Evolutionary conservation across 1,140 invertebrate species (phyloP).

Genomic region (Ctenoplectra terminalis): DNA sequence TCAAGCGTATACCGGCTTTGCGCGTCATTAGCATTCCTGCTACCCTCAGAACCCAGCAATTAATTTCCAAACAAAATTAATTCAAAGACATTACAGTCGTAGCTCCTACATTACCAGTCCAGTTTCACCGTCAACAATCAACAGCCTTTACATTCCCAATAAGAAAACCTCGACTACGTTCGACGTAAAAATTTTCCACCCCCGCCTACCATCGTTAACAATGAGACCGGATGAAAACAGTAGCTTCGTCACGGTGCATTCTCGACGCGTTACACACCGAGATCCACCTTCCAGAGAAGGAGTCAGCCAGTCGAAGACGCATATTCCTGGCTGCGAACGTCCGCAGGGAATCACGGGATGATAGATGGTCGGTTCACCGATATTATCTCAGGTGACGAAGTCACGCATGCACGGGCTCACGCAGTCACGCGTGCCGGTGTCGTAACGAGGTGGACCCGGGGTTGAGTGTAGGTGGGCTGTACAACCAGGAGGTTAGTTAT

Average conservation of each 20-base stretch:
- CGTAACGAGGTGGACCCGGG: constrained; percentile 55
- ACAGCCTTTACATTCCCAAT: neutral
- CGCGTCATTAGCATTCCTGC: too few species aligned
- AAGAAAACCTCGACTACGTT: neutral
- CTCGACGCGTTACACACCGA: neutral
- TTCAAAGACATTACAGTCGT: too few species aligned
- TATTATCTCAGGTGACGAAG: constrained; percentile 74
- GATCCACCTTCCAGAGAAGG: neutral
- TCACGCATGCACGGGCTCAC: constrained; percentile 59
- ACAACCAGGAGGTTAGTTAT: constrained; percentile 55
- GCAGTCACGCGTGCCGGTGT: constrained; percentile 58
- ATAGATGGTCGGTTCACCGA: constrained; percentile 62
- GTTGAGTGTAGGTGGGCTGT: constrained; percentile 45
- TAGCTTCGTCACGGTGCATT: constrained; percentile 49
- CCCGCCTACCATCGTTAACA: neutral
- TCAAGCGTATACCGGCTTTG: too few species aligned
- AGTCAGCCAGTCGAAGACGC: neutral
- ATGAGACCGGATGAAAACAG: constrained; percentile 18
- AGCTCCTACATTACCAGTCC: too few species aligned
- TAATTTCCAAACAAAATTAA: too few species aligned
- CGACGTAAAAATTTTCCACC: neutral
- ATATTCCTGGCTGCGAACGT: constrained; percentile 4
- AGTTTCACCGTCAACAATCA: neutral
- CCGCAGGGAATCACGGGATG: constrained; percentile 53
- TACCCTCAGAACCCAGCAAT: too few species aligned